These are phyloP conservation scores for Muraenolepis orangiensis DNA, from an alignment of 2,797 vertebrate species.

Conservation along the genomic window DNA sequence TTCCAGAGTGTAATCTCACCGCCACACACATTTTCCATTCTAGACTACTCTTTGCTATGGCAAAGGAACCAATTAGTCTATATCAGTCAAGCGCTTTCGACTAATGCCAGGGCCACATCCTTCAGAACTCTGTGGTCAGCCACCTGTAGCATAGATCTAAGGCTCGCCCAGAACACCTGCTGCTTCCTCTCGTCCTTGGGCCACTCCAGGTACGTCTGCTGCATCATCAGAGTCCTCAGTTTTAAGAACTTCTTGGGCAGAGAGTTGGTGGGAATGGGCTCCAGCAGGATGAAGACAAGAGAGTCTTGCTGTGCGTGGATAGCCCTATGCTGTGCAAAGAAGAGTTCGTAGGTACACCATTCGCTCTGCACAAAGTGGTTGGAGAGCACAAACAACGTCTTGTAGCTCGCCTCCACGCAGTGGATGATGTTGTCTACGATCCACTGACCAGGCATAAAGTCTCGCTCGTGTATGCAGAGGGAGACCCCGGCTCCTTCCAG, in stretches of 20 bases:
- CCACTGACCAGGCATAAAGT: slow-evolving; percentile 82
- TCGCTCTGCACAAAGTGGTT: slow-evolving; percentile 84
- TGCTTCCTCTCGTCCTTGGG: slow-evolving; percentile 76
- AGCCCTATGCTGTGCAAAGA: slow-evolving; percentile 84
- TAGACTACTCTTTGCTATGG: neutral
- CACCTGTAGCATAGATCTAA: slow-evolving; percentile 61
- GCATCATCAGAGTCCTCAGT: slow-evolving; percentile 73
- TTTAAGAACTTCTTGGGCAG: slow-evolving; percentile 80
- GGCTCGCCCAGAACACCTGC: slow-evolving; percentile 77
- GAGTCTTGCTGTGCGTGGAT: slow-evolving; percentile 74
- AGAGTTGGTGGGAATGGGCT: slow-evolving; percentile 74
- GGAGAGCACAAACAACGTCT: slow-evolving; percentile 82
- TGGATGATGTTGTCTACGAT: slow-evolving; percentile 86
- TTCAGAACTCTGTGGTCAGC: slow-evolving; percentile 51
- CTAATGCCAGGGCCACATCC: slow-evolving; percentile 39
- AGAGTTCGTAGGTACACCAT: slow-evolving; percentile 90
- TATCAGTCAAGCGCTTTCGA: slow-evolving; percentile 33
- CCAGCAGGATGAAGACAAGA: slow-evolving; percentile 81
- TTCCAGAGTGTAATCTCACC: too few species aligned
- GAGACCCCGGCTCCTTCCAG: slow-evolving; percentile 71
- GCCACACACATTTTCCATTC: neutral
- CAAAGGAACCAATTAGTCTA: neutral
- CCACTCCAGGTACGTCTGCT: slow-evolving; percentile 82
- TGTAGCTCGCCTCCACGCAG: slow-evolving; percentile 85
- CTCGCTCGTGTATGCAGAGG: slow-evolving; percentile 80